A percentile compares a stretch with the other conserved stretches of the same genome.
Evolutionary conservation across 2,888 invertebrate species (phyloP).

Genomic region (Sphecodes monilicornis): DNA sequence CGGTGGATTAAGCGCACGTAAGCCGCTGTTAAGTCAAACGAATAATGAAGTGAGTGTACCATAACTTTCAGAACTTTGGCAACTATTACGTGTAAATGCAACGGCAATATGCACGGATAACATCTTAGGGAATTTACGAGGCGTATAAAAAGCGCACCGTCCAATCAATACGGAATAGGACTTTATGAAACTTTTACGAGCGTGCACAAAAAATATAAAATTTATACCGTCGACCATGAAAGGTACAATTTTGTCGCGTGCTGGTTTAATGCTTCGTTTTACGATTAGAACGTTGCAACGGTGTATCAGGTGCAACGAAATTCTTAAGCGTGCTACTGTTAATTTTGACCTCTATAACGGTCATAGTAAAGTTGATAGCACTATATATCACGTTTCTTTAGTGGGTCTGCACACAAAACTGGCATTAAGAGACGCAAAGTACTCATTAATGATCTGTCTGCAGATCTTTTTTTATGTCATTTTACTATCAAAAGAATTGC

Average conservation of each 20-base stretch:
- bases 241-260: constrained; percentile 48
- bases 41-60: neutral
- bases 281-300: constrained; percentile 41
- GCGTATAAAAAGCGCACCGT: constrained; percentile 34
- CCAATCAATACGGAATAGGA: constrained; percentile 38
- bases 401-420: no score
- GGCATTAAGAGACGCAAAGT: no score
- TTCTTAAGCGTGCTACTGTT: constrained; percentile 24
- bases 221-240: constrained; percentile 51
- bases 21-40: neutral
- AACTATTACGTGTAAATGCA: neutral
- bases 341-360: neutral
- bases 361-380: neutral
- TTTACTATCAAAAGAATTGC: no score
- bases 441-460: no score
- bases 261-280: constrained; percentile 44
- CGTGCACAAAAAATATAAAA: constrained; percentile 51
- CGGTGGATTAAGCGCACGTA: neutral
- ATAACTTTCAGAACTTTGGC: neutral
- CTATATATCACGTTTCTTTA: neutral
- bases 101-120: constrained; percentile 13
- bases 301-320: constrained; percentile 39
- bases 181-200: constrained; percentile 50
- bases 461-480: no score
- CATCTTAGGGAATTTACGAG: constrained; percentile 45